Base-by-base conservation (phyloP, 2,797 vertebrate species). In the Rhabdomys pumilio region DNA sequence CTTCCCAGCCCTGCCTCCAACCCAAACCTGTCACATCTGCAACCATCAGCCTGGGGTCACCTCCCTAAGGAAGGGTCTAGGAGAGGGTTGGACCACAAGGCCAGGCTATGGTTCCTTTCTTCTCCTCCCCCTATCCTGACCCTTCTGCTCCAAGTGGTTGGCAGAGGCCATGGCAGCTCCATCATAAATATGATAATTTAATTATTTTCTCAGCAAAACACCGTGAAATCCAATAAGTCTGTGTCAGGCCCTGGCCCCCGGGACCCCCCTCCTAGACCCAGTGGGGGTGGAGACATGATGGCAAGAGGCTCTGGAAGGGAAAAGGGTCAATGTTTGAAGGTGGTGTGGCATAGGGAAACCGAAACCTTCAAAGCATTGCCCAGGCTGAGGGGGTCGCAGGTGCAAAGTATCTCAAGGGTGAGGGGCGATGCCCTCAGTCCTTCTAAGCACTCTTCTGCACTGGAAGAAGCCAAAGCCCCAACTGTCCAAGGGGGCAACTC, bases 121-220 rank as follows among this genome's bases (percentile, higher is more conserved):
- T 89, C 94, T 86, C 89, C 87, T 76, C 81, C 89, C 85, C 1
- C 93, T 38, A 76, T 20, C 83, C 97, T 98, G 97, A 98, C 97
- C 98, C 97, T 95, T 96, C 96, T 97, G 96, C 97, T 97, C 94
- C 0, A 0, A 77, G 89, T 63, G 97, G 93, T 93, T 67, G 38
- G 96, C 96, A 96, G 98, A 98, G 96, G 96, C 31, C 95, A 92
- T 96, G 96, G 97, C 97, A 97, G 96, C 92, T 98, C 97, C 93
- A 96, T 98, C 97, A 98, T 98, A 98, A 98, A 98, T 98, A 98
- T 98, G 98, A 98, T 98, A 98, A 98, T 98, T 98, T 98, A 98
- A 98, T 98, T 98, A 98, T 98, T 98, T 98, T 98, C 98, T 97
- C 98, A 97, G 98, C 98, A 97, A 98, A 98, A 98, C 98, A 98